Evolutionary conservation across 2,797 vertebrate genomes (phyloP), one percentile per base, ranked within the genome.

Genomic region (Eremophila alpestris): DNA sequence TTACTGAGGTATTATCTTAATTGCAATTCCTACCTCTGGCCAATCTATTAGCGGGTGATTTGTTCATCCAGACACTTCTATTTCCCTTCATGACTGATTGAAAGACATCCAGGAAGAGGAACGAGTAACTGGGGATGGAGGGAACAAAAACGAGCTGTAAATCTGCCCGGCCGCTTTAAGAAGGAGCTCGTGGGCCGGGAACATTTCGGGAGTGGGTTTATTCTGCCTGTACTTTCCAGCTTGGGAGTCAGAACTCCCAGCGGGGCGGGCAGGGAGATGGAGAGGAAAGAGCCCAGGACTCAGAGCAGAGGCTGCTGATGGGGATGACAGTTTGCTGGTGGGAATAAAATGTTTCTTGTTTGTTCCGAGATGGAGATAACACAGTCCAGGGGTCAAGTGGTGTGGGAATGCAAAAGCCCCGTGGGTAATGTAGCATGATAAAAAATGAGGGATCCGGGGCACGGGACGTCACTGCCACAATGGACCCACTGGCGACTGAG

Each of bases 321-420:
- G 90, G 94, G 96, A 80, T 96, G 95, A 94, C 95, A 95, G 90
- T 86, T 87, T 48, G 96, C 95, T 96, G 83, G 93, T 80, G 94
- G 97, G 97, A 98, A 98, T 96, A 96, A 97, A 98, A 97, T 97
- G 95, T 97, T 95, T 96, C 89, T 95, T 95, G 97, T 96, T 97
- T 98, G 98, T 97, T 96, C 97, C 96, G 79, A 79, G 91, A 95
- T 95, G 85, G 95, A 98, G 98, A 98, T 98, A 97, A 90, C 87
- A 29, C 65, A 97, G 98, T 98, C 98, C 98, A 95, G 91, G 97
- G 98, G 98, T 98, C 98, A 98, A 98, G 97, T 97, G 98, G 95
- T 98, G 95, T 95, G 97, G 97, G 98, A 98, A 97, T 96, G 83
- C 56, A 5, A 94, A 94, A 97, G 96, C 97, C 97, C 97, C 97